Conservation (phyloP, 2,888 invertebrate genomes). For the Orthosia incerta region DNA sequence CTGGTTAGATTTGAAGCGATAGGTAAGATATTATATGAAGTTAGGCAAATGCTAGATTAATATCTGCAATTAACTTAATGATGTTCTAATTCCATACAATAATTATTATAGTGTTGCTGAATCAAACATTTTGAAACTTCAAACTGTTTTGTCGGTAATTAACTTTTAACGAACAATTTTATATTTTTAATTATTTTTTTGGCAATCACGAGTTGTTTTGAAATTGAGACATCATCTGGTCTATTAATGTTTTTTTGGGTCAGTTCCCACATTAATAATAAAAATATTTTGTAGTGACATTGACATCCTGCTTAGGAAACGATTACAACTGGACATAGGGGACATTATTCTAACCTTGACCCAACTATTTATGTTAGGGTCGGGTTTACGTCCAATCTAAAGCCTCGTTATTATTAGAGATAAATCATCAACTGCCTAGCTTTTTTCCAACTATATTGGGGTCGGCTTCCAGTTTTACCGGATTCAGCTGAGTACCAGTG, state of each 20-base stretch:
- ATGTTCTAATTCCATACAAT: not conserved
- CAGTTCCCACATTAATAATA: conserved; percentile 5
- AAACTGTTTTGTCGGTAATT: conserved; percentile 31
- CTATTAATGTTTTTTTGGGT: conserved; percentile 8
- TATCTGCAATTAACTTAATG: too few species aligned
- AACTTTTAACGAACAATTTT: conserved; percentile 42
- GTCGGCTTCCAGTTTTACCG: too few species aligned
- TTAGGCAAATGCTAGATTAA: not conserved
- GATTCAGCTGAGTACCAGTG: too few species aligned
- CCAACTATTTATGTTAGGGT: not conserved
- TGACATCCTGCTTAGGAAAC: not conserved
- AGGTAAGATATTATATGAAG: not conserved
- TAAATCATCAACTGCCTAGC: too few species aligned
- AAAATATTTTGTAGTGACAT: not conserved
- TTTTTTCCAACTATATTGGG: too few species aligned
- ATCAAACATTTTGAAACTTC: conserved; percentile 17
- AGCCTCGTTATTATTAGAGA: not conserved
- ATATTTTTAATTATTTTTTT: conserved; percentile 28
- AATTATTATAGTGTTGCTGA: conserved; percentile 21
- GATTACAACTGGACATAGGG: not conserved
- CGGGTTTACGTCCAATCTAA: not conserved
- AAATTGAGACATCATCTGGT: conserved; percentile 25
- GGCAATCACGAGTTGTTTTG: conserved; percentile 35
- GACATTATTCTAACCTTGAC: not conserved
- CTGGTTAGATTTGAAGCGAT: too few species aligned